Percentiles rank a stretch among this genome's conserved stretches.
Evolutionary conservation across 2,113 vertebrate genomes (phyloP).

Genomic region (Nymphicus hollandicus): DNA sequence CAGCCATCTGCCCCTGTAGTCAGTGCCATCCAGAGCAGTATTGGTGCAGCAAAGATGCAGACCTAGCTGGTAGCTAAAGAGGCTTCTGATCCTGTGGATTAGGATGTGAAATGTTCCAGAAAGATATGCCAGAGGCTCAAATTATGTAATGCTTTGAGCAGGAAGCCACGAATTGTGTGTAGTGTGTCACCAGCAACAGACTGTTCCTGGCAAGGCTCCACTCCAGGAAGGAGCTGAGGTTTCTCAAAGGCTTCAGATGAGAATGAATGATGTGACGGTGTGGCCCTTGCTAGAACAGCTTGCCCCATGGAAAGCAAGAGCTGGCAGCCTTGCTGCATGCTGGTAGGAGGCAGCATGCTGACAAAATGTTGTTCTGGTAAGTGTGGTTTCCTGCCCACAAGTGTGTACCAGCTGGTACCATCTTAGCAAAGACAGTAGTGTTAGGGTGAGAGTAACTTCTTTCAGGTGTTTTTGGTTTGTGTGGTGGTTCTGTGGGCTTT

Average conservation of each 20-base stretch:
- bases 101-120: neutral
- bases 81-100: neutral
- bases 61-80: neutral
- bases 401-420: neutral
- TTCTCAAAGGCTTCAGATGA: neutral
- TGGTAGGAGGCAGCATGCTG: neutral
- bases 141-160: slow-evolving; percentile 43
- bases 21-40: neutral
- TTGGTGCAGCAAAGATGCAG: neutral
- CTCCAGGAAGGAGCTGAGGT: slow-evolving; percentile 49
- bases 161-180: slow-evolving; percentile 20
- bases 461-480: neutral
- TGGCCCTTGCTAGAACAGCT: neutral
- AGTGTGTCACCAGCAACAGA: slow-evolving; percentile 34
- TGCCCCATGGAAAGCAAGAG: neutral
- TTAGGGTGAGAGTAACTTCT: neutral
- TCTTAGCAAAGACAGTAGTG: neutral
- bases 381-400: neutral
- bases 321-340: neutral
- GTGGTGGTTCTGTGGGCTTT: neutral
- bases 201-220: slow-evolving; percentile 50
- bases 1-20: neutral
- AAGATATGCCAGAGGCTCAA: slow-evolving; percentile 23
- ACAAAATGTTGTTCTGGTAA: neutral
- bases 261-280: accelerated